Evolutionary conservation across 1,140 invertebrate species (phyloP).

Genomic region (Dreissena rostriformis): DNA sequence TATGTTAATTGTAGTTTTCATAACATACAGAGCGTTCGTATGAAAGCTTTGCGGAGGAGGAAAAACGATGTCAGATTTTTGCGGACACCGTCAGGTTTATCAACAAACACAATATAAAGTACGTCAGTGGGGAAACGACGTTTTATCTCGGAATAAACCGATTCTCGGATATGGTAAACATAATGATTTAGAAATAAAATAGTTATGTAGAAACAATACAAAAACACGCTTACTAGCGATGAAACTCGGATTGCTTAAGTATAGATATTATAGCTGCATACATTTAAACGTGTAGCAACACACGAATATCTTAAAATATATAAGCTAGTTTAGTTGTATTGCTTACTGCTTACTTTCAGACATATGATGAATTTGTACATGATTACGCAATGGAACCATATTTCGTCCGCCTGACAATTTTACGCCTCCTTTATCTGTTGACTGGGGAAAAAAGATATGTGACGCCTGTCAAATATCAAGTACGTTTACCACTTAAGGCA

Average conservation of each 20-base stretch:
- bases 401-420: not conserved
- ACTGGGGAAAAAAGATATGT: not conserved
- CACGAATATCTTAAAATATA: too few relatives aligned
- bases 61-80: not conserved
- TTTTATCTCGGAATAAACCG: not conserved
- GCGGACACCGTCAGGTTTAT: not conserved
- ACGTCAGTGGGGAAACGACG: not conserved
- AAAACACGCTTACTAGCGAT: too few relatives aligned
- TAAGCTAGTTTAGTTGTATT: too few relatives aligned
- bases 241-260: too few relatives aligned
- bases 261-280: too few relatives aligned
- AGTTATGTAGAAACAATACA: too few relatives aligned
- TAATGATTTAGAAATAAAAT: too few relatives aligned
- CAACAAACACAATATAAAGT: not conserved
- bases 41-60: not conserved
- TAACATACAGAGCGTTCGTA: not conserved
- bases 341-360: too few relatives aligned
- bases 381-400: not conserved
- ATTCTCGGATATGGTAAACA: not conserved
- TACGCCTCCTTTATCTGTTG: not conserved
- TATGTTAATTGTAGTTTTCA: too few relatives aligned
- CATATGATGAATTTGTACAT: too few relatives aligned
- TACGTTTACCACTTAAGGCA: not conserved
- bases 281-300: too few relatives aligned
- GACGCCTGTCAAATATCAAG: constrained; percentile 4